A percentile compares a stretch with the other conserved stretches of the same genome.
Conservation (phyloP, 2,888 invertebrate genomes). For the Bembecia ichneumoniformis region DNA sequence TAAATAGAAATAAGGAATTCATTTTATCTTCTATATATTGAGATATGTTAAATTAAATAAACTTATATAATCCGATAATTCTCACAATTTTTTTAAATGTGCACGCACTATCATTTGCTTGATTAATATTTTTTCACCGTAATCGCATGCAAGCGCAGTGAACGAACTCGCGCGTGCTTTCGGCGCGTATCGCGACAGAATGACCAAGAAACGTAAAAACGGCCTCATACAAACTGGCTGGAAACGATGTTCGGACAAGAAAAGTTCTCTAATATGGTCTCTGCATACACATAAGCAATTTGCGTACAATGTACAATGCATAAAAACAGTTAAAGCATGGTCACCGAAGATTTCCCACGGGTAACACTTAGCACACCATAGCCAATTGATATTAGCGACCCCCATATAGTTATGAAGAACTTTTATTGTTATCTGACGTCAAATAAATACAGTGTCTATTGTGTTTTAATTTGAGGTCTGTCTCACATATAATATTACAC, state of each 20-base stretch:
- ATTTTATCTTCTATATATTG: constrained; percentile 21
- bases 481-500: too few species aligned
- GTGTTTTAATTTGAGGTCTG: too few species aligned
- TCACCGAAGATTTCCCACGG: constrained; percentile 34
- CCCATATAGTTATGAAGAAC: constrained; percentile 19
- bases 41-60: neutral
- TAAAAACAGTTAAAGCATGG: constrained; percentile 10
- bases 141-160: constrained; percentile 10
- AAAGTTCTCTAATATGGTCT: constrained; percentile 10
- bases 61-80: neutral
- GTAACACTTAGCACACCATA: constrained; percentile 12
- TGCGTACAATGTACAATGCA: constrained; percentile 12
- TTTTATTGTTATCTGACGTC: constrained; percentile 29
- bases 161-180: constrained; percentile 46
- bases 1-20: constrained; percentile 42
- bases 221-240: constrained; percentile 18
- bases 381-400: constrained; percentile 40
- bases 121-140: constrained; percentile 6
- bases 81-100: neutral
- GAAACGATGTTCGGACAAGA: constrained; percentile 11
- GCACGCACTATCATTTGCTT: constrained; percentile 8
- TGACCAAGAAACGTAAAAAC: constrained; percentile 19
- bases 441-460: too few species aligned
- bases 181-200: constrained; percentile 52
- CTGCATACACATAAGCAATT: constrained; percentile 10